Percentiles rank a stretch among this genome's conserved stretches.
Conservation (phyloP, 2,113 vertebrate species). For the Larimichthys crocea region DNA sequence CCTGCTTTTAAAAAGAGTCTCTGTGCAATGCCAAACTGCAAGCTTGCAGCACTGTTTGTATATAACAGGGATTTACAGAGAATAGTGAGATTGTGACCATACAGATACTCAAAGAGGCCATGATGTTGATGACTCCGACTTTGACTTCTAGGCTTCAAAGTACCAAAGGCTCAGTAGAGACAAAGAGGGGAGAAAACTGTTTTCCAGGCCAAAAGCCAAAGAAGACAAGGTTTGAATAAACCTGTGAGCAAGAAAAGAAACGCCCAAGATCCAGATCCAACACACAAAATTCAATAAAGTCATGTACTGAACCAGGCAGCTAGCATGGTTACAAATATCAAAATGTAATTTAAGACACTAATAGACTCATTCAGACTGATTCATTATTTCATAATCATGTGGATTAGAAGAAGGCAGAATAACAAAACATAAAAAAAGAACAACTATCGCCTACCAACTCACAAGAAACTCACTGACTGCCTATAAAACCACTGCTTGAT, state of each 20-base stretch:
- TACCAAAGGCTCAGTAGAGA: conserved; percentile 20
- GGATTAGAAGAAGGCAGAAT: neutral
- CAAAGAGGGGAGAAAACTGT: conserved; percentile 18
- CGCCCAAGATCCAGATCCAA: conserved; percentile 43
- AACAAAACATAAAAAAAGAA: neutral
- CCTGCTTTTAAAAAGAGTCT: conserved; percentile 45
- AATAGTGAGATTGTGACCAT: neutral
- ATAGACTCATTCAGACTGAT: neutral
- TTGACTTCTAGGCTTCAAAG: neutral
- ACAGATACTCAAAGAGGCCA: conserved; percentile 2
- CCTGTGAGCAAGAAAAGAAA: conserved; percentile 25
- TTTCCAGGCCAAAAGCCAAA: conserved; percentile 34
- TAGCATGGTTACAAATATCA: conserved; percentile 6
- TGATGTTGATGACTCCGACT: neutral
- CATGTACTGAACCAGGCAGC: neutral
- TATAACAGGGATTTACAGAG: conserved; percentile 22
- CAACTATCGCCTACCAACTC: neutral
- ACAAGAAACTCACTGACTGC: conserved; percentile 2
- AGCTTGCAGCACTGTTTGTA: conserved; percentile 1
- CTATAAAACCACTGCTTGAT: neutral
- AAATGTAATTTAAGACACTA: conserved; percentile 1
- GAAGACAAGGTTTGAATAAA: conserved; percentile 31
- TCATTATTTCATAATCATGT: neutral
- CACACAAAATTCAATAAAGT: conserved; percentile 12
- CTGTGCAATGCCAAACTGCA: conserved; percentile 31